Evolutionary conservation across 2,113 vertebrate genomes (phyloP).

Genomic region (Urocolius indicus): DNA sequence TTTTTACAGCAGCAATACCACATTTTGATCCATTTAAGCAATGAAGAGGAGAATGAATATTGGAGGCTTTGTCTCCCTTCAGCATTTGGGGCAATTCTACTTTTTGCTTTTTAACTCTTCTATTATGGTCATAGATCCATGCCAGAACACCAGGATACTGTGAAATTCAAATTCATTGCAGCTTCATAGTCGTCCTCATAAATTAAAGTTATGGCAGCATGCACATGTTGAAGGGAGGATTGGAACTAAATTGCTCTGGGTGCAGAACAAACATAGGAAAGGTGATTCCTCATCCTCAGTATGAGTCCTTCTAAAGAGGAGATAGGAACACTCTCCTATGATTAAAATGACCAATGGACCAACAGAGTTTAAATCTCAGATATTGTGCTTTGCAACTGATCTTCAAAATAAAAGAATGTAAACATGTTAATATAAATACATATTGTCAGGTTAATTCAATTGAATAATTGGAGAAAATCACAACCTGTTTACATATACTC

Average conservation of each 20-base stretch:
- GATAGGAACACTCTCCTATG: not conserved
- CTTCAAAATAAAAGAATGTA: slow-evolving; percentile 14
- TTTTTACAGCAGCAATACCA: not conserved
- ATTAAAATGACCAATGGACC: not conserved
- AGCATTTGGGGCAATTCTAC: not conserved
- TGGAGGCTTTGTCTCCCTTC: not conserved
- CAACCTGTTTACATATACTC: slow-evolving; percentile 43
- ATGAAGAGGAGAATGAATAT: not conserved
- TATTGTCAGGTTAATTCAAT: slow-evolving; percentile 48
- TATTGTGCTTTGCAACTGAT: not conserved
- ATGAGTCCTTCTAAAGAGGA: not conserved
- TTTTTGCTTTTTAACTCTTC: not conserved
- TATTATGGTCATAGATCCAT: not conserved
- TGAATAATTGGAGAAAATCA: slow-evolving; percentile 66
- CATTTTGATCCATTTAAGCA: not conserved
- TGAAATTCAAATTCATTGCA: not conserved
- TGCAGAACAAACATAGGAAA: not conserved
- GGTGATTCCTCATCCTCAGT: not conserved
- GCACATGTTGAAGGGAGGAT: not conserved
- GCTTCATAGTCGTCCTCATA: not conserved
- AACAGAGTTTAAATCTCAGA: not conserved
- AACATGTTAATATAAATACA: slow-evolving; percentile 35
- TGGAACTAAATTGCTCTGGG: not conserved
- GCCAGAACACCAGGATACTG: not conserved
- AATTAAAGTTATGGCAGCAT: not conserved